Evolutionary conservation across 2,888 invertebrate genomes (phyloP).

Genomic region (Eilema sororculum): DNA sequence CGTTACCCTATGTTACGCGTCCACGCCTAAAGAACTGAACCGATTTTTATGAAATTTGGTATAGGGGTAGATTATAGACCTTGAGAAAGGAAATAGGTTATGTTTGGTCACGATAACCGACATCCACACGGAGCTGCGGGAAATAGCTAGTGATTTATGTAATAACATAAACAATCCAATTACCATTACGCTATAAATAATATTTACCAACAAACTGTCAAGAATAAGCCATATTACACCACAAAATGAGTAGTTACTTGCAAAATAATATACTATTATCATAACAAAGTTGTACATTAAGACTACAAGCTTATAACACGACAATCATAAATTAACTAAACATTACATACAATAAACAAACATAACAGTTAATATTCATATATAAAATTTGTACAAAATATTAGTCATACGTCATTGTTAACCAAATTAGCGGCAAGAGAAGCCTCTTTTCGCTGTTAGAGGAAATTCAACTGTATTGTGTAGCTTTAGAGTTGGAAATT

Average conservation of each 20-base stretch:
- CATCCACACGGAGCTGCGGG: too few relatives aligned
- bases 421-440: constrained; percentile 53
- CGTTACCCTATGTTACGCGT: too few relatives aligned
- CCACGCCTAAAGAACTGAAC: too few relatives aligned
- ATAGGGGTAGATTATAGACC: too few relatives aligned
- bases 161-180: background rate
- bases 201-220: background rate
- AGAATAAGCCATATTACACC: background rate
- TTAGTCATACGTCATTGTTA: constrained; percentile 62
- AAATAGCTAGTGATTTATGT: background rate
- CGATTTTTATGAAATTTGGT: too few relatives aligned
- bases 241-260: background rate
- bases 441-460: constrained; percentile 12
- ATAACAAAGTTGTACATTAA: background rate
- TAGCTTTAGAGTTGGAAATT: constrained; percentile 15
- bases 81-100: too few relatives aligned
- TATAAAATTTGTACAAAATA: constrained; percentile 49
- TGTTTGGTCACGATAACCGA: too few relatives aligned
- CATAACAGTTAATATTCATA: constrained; percentile 56
- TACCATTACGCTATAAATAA: background rate
- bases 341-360: constrained; percentile 53
- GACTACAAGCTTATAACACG: background rate
- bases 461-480: constrained; percentile 4
- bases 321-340: constrained; percentile 19
- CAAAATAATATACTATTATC: background rate